phyloP scores from a whole-genome alignment of 2,113 vertebrate genomes.

The Etheostoma cragini region DNA sequence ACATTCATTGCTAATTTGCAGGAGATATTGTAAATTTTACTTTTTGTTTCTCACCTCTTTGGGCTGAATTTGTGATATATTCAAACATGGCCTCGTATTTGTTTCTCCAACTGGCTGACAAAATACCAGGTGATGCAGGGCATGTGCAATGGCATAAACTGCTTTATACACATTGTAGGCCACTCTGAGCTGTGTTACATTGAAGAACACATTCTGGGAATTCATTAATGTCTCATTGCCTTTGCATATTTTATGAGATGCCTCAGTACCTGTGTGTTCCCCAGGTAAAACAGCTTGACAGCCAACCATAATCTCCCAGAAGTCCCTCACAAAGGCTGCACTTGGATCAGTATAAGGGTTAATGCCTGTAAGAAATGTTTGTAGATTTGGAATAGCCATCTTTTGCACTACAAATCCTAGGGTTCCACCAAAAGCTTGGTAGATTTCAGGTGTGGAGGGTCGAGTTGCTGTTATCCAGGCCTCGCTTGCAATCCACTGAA shows the following conservation, averaged over 20 bases:
- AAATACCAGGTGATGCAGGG: slow-evolving; percentile 79
- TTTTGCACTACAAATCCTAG: slow-evolving; percentile 82
- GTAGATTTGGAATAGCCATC: slow-evolving; percentile 79
- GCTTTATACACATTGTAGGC: slow-evolving; percentile 85
- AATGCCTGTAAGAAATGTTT: slow-evolving; percentile 71
- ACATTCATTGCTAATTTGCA: neutral
- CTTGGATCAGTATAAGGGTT: slow-evolving; percentile 63
- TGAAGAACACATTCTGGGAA: slow-evolving; percentile 77
- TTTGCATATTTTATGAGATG: slow-evolving; percentile 55
- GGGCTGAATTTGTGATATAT: slow-evolving; percentile 74
- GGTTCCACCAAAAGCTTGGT: slow-evolving; percentile 77
- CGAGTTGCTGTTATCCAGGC: slow-evolving; percentile 81
- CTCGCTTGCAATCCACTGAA: slow-evolving; percentile 87
- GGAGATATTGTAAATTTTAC: neutral
- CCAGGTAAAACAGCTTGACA: slow-evolving; percentile 56
- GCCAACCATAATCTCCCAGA: slow-evolving; percentile 79
- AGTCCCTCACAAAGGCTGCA: slow-evolving; percentile 74
- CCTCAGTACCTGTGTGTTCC: neutral
- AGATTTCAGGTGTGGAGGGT: slow-evolving; percentile 78
- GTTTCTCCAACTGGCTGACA: slow-evolving; percentile 61
- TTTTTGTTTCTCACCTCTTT: slow-evolving; percentile 72
- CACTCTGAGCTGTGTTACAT: slow-evolving; percentile 81
- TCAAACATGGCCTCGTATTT: slow-evolving; percentile 60
- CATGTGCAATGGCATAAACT: slow-evolving; percentile 83
- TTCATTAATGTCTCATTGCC: slow-evolving; percentile 75